These are phyloP conservation scores for Apodemia mormo DNA, from an alignment of 2,888 invertebrate genomes.

Conservation along the genomic window DNA sequence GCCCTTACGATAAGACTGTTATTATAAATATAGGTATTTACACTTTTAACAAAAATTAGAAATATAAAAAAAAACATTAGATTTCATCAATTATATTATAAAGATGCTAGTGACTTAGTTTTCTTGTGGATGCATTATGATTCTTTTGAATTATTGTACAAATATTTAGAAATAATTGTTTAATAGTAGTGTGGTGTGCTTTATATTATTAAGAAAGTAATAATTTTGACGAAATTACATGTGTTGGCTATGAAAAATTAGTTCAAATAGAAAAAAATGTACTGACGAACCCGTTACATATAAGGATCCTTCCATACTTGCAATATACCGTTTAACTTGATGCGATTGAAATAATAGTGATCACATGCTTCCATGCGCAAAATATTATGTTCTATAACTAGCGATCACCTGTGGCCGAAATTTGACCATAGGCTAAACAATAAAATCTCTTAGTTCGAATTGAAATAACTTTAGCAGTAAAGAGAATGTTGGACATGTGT, in stretches of 20 bases:
- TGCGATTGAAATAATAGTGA: too few relatives aligned
- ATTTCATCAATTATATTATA: not conserved
- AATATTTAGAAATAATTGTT: not conserved
- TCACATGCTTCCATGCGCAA: too few relatives aligned
- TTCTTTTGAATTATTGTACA: not conserved
- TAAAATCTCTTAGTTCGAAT: too few relatives aligned
- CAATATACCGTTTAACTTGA: too few relatives aligned
- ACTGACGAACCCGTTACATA: not conserved
- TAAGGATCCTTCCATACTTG: not conserved
- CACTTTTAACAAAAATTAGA: conserved; percentile 3
- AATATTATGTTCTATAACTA: too few relatives aligned
- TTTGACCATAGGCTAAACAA: too few relatives aligned
- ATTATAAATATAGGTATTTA: conserved; percentile 18
- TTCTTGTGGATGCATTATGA: not conserved
- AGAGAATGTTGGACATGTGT: too few relatives aligned
- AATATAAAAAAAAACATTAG: not conserved
- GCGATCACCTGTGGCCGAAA: too few relatives aligned
- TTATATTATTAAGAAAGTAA: not conserved
- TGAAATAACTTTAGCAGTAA: too few relatives aligned
- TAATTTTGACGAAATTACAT: not conserved
- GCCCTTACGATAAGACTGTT: conserved; percentile 30
- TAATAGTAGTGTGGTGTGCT: not conserved
- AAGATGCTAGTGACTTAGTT: not conserved
- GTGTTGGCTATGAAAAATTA: not conserved
- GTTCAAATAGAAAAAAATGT: not conserved